A percentile compares a stretch with the other conserved stretches of the same genome.
Conservation (phyloP, 2,888 invertebrate genomes). For the Xestia sexstrigata region DNA sequence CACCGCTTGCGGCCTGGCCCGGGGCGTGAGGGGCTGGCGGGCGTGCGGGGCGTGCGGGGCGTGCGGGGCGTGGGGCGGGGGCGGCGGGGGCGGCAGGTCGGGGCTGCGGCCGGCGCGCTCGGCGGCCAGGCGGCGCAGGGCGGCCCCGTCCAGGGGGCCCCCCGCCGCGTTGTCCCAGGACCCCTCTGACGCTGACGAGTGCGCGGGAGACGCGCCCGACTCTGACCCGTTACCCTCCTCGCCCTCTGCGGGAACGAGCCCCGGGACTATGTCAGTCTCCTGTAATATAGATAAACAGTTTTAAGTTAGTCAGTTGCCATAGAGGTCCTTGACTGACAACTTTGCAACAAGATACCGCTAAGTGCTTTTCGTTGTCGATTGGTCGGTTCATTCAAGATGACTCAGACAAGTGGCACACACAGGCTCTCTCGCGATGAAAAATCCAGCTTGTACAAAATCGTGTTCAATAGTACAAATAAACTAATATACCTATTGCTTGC, state of each 20-base stretch:
- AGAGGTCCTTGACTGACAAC: too few species aligned
- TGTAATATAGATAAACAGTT: conserved; percentile 1
- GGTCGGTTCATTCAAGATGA: too few species aligned
- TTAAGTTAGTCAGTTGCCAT: too few species aligned
- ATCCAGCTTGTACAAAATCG: too few species aligned
- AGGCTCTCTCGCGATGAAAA: too few species aligned
- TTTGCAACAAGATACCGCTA: too few species aligned
- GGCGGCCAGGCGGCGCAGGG: conserved; percentile 92
- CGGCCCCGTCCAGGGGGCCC: conserved; percentile 94
- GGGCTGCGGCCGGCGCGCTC: conserved; percentile 68
- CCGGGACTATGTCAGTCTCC: conserved; percentile 46
- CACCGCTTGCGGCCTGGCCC: conserved; percentile 27
- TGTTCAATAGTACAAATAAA: too few species aligned
- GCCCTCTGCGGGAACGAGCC: conserved; percentile 27
- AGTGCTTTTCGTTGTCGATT: too few species aligned
- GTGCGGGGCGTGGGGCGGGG: conserved; percentile 14
- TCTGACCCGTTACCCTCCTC: conserved; percentile 28
- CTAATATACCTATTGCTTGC: too few species aligned
- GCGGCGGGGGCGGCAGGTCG: conserved; percentile 31
- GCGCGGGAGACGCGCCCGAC: conserved; percentile 78
- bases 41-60: conserved; percentile 3
- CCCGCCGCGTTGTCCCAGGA: conserved; percentile 92
- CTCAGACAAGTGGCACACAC: too few species aligned
- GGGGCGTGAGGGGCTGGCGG: conserved; percentile 15
- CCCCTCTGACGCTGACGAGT: conserved; percentile 84